Base-by-base conservation (phyloP, 2,113 vertebrate genomes). In the Leucoraja erinaceus region DNA sequence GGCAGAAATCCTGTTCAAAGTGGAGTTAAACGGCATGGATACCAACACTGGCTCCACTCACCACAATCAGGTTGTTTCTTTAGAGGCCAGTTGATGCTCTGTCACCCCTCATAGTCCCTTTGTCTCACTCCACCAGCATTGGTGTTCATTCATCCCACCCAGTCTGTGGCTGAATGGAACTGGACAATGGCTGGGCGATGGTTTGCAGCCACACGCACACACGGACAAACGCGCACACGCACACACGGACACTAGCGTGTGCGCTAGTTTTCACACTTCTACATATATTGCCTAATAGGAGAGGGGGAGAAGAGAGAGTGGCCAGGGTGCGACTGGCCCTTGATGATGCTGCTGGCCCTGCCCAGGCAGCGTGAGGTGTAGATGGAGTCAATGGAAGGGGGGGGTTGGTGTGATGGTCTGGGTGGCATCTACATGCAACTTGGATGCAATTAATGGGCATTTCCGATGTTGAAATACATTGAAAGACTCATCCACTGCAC, bases 81-180 rank as follows among this genome's bases (percentile, higher is more conserved):
- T 47, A 47, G 38, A 47, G 38, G 38, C 38, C 38, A 47, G 47
- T 88, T 91, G 90, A 91, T 47, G 33, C 90, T 47, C 90, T 91
- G 90, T 91, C 90, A 91, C 90, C 90, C 72, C 68, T 91, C 72
- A 91, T 72, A 91, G 66, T 72, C 72, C 10, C 90, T 91, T 91
- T 91, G 3, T 47, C 38, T 47, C 95, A 94, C 95, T 95, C 95
- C 94, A 93, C 94, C 94, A 94, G 94, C 94, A 94, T 94, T 94
- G 95, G 94, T 95, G 94, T 93, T 94, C 94, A 84, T 94, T 94
- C 94, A 95, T 95, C 95, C 94, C 94, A 94, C 93, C 94, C 83
- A 94, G 94, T 95, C 95, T 95, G 95, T 95, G 95, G 95, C 95
- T 95, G 95, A 95, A 95, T 96, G 95, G 95, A 95, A 94, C 95